A percentile compares a stretch with the other conserved stretches of the same genome.
These are phyloP conservation scores for Alauda arvensis DNA, from an alignment of 2,797 vertebrate species.

Conservation along the genomic window DNA sequence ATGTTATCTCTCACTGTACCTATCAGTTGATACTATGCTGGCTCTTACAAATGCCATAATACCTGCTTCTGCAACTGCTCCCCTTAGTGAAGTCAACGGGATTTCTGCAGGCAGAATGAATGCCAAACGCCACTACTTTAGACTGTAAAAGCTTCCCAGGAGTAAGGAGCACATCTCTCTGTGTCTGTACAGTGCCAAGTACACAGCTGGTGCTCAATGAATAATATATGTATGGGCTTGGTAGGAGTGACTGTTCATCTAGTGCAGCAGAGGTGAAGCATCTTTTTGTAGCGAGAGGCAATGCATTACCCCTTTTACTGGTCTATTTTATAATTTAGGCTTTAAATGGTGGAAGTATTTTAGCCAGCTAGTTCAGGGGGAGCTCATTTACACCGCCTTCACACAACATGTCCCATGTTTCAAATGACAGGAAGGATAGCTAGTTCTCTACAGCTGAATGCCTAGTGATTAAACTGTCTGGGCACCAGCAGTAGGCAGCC, in stretches of 20 bases:
- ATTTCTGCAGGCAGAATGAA: conserved; percentile 8
- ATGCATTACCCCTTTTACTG: neutral
- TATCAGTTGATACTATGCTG: neutral
- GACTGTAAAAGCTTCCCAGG: conserved; percentile 21
- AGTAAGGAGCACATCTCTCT: neutral
- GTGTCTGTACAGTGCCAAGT: neutral
- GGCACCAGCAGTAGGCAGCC: conserved; percentile 42
- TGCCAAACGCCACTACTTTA: conserved; percentile 1
- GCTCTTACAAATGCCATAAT: neutral
- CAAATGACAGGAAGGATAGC: conserved; percentile 47
- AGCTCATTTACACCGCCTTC: conserved; percentile 16
- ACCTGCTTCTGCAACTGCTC: neutral
- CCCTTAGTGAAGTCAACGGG: conserved; percentile 14
- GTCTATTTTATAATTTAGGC: conserved; percentile 12
- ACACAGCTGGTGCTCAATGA: conserved; percentile 52
- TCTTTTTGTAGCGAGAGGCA: neutral
- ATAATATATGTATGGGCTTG: conserved; percentile 30
- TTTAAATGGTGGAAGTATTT: conserved; percentile 11
- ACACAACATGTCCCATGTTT: conserved; percentile 41
- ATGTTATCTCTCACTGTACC: neutral
- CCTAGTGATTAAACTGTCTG: conserved; percentile 62
- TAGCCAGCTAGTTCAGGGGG: neutral
- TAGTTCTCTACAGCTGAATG: conserved; percentile 49
- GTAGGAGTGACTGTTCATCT: conserved; percentile 19
- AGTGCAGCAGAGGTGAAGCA: conserved; percentile 1